Percentiles rank a stretch among this genome's conserved stretches.
Conservation (phyloP, 1,140 invertebrate species). For the Portunus trituberculatus region DNA sequence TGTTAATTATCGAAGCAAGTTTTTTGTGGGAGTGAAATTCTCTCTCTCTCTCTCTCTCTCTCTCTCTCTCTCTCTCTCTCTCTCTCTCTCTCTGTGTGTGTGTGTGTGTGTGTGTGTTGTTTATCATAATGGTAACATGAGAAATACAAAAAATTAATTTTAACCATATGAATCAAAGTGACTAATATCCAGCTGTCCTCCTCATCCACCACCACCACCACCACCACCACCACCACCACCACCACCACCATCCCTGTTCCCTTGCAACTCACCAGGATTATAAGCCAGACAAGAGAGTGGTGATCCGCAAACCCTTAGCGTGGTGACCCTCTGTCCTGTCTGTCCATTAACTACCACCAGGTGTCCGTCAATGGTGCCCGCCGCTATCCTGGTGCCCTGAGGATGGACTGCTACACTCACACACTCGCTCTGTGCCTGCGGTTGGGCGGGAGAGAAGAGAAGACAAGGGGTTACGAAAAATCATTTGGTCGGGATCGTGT, state of each 20-base stretch:
- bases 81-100: no score
- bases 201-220: background rate
- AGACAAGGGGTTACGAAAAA: no score
- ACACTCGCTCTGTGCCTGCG: slow-evolving; percentile 87
- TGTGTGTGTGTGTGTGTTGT: no score
- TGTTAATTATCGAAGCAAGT: no score
- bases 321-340: slow-evolving; percentile 89
- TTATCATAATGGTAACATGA: no score
- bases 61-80: background rate
- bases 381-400: slow-evolving; percentile 90
- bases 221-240: background rate
- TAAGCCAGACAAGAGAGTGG: slow-evolving; percentile 91
- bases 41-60: no score
- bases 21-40: no score
- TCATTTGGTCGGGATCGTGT: no score
- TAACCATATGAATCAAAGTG: no score
- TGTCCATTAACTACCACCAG: slow-evolving; percentile 91
- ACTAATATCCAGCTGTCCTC: background rate
- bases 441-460: slow-evolving; percentile 80
- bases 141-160: no score
- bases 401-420: slow-evolving; percentile 93
- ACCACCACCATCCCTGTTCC: no score
- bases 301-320: slow-evolving; percentile 91
- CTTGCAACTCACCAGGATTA: slow-evolving; percentile 87
- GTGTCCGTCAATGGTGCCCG: slow-evolving; percentile 93